Percentiles rank a stretch among this genome's conserved stretches.
Conservation (phyloP, 2,797 vertebrate genomes). For the Enteromius fasciolatus region DNA sequence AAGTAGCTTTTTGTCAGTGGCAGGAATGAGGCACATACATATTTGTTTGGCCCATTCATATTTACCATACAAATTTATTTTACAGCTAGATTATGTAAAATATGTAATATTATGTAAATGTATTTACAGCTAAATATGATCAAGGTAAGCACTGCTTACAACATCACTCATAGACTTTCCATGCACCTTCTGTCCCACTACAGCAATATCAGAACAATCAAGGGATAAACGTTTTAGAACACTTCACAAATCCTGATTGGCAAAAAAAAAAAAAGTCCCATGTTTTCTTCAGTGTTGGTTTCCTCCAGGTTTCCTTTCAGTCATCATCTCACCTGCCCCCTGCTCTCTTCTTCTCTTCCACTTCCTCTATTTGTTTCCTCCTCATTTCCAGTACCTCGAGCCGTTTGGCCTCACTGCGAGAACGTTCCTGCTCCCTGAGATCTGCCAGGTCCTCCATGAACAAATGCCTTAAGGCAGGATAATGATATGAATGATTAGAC, state of each 20-base stretch:
- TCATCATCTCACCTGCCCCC: slow-evolving; percentile 55
- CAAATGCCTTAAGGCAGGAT: slow-evolving; percentile 65
- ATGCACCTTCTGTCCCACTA: neutral
- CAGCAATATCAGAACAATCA: neutral
- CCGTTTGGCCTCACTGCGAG: slow-evolving; percentile 60
- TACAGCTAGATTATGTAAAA: too few species aligned
- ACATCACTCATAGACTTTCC: neutral
- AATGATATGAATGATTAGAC: neutral
- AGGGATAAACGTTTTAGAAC: neutral
- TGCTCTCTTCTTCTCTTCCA: slow-evolving; percentile 69
- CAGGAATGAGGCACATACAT: neutral
- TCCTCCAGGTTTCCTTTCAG: neutral
- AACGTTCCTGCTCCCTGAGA: slow-evolving; percentile 71
- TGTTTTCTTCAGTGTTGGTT: neutral
- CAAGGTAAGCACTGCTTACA: neutral
- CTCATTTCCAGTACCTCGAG: slow-evolving; percentile 75
- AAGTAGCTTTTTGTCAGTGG: neutral
- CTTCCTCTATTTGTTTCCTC: slow-evolving; percentile 70
- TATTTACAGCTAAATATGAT: neutral
- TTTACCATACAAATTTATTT: neutral
- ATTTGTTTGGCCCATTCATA: neutral
- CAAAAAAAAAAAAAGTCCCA: slow-evolving; percentile 29
- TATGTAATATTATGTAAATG: too few species aligned
- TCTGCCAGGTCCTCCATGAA: slow-evolving; percentile 74
- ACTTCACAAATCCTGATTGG: slow-evolving; percentile 1